Evolutionary conservation across 2,888 invertebrate species (phyloP).

Genomic region (Drosophila greeni): DNA sequence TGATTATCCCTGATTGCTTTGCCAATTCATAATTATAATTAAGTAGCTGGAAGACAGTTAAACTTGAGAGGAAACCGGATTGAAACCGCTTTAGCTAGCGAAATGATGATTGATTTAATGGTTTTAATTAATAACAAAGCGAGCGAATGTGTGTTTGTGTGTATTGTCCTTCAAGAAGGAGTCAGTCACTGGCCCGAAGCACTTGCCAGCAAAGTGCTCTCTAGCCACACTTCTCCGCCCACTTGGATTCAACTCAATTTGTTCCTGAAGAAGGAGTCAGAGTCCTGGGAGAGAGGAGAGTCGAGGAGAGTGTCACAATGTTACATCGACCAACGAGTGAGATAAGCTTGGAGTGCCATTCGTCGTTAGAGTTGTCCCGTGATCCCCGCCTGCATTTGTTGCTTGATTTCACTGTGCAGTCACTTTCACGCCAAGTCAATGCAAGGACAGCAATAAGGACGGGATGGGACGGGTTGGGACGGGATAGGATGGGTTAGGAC

Average conservation of each 20-base stretch:
- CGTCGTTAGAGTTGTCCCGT: background rate
- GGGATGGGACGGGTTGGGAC: too few species aligned
- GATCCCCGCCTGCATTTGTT: conserved; percentile 18
- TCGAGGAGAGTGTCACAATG: conserved; percentile 33
- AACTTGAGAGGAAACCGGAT: background rate
- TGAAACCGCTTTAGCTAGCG: conserved; percentile 1
- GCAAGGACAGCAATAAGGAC: conserved; percentile 21
- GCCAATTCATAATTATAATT: conserved; percentile 11
- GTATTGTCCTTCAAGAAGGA: background rate
- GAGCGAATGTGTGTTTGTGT: background rate
- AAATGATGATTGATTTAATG: conserved; percentile 9
- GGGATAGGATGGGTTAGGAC: too few species aligned
- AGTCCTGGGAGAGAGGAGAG: conserved; percentile 5
- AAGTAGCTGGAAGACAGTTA: background rate
- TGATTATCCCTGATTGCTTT: too few species aligned
- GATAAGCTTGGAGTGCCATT: conserved; percentile 19
- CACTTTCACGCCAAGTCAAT: conserved; percentile 28
- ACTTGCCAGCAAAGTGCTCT: conserved; percentile 3
- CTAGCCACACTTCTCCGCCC: conserved; percentile 15
- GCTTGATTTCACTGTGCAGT: conserved; percentile 23
- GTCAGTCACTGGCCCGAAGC: background rate
- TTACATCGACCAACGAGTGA: conserved; percentile 9
- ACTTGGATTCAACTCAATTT: conserved; percentile 27
- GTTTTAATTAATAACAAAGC: conserved; percentile 21
- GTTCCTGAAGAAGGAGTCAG: background rate